Conservation (phyloP, 92 coral and sea anemone species). For the Epizoanthus fatuus region DNA sequence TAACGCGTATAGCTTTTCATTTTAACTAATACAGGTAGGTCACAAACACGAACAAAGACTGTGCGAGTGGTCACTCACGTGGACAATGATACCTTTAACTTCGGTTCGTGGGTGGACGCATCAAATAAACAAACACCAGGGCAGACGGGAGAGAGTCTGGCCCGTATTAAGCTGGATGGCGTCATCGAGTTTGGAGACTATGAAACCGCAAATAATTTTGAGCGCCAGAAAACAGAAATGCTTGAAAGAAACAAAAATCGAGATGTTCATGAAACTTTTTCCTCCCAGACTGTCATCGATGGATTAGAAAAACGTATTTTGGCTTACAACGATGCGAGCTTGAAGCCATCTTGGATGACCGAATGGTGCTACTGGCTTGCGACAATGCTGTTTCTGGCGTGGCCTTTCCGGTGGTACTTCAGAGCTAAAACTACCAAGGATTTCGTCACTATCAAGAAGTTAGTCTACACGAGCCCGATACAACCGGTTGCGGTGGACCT, state of each 20-base stretch:
- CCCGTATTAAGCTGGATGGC: conserved; percentile 76
- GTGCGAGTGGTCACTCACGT: conserved; percentile 66
- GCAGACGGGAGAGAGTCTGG: conserved; percentile 48
- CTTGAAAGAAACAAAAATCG: conserved; percentile 66
- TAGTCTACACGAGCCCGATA: conserved; percentile 60
- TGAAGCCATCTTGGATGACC: conserved; percentile 77
- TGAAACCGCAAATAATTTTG: conserved; percentile 71
- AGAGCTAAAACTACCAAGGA: conserved; percentile 77
- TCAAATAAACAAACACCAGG: conserved; percentile 80
- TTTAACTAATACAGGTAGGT: too few relatives aligned
- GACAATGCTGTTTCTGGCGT: conserved; percentile 63
- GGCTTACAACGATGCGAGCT: conserved; percentile 62
- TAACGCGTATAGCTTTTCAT: too few relatives aligned
- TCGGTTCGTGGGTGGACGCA: conserved; percentile 75
- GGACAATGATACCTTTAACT: conserved; percentile 60
- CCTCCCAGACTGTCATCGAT: conserved; percentile 51
- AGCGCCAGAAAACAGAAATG: conserved; percentile 63
- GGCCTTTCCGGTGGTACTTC: conserved; percentile 85
- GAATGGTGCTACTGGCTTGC: conserved; percentile 73
- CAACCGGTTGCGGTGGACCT: conserved; percentile 74
- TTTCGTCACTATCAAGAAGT: conserved; percentile 66
- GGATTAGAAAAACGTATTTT: conserved; percentile 75
- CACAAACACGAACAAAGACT: conserved; percentile 78
- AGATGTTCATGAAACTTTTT: conserved; percentile 65
- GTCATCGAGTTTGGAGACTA: conserved; percentile 72